Base-by-base conservation (phyloP, 2,113 vertebrate species). In the Zootoca vivipara region DNA sequence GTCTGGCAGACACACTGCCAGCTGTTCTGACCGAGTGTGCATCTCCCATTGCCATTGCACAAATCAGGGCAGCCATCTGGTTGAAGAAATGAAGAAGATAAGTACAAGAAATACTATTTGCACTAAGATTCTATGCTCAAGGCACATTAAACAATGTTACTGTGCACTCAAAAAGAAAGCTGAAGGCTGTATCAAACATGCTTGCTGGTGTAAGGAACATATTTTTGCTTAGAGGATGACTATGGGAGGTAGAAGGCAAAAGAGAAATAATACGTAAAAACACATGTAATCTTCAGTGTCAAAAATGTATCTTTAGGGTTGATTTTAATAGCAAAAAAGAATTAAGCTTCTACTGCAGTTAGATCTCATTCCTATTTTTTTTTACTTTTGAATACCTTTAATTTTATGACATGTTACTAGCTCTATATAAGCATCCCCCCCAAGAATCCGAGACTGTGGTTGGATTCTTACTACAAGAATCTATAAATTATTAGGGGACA, bases 1-100 rank as follows among this genome's bases (percentile, higher is more conserved):
- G 97, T 98, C 97, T 99, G 99, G 97, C 99, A 99, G 96, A 99
- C 98, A 90, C 99, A 99, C 96, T 99, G 99, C 99, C 99, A 99
- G 96, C 98, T 99, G 98, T 99, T 99, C 97, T 99, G 98, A 95
- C 98, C 98, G 97, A 99, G 98, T 92, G 98, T 99, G 97, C 99
- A 99, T 96, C 98, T 98, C 95, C 99, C 99, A 28, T 99, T 99
- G 95, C 98, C 99, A 80, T 98, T 99, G 96, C 99, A 99, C 96
- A 99, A 95, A 97, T 99, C 99, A 28, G 99, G 99, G 95, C 99
- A 99, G 95, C 99, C 99, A 97, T 99, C 99, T 99, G 98, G 85
- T 96, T 94, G 97, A 92, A 97, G 96, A 97, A 96, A 97, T 28
- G 96, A 93, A 97, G 87, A 95, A 92, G 95, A 95, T 97, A 94